Evolutionary conservation across 2,888 invertebrate genomes (phyloP), one percentile per base, ranked within the genome.

Genomic region (Macrosoma leucophasiata): DNA sequence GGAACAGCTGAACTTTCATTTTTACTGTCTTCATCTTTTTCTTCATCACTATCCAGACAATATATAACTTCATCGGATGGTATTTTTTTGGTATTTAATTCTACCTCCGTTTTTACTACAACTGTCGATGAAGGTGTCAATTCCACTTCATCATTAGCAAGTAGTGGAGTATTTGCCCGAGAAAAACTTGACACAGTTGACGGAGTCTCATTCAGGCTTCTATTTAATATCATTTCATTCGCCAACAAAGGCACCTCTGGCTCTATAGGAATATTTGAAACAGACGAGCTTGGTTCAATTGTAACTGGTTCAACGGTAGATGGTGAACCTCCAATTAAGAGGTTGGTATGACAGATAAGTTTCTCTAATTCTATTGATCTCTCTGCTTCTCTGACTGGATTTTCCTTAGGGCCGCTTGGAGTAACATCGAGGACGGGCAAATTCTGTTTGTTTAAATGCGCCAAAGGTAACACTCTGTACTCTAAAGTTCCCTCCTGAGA

Each of bases 11-110:
- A n/a, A n/a, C n/a, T n/a, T n/a, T n/a, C 42, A 13, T 46, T 39
- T 10, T 39, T 43, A 8, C 34, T 45, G 0, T n/a, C n/a, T n/a
- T n/a, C n/a, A n/a, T n/a, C n/a, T n/a, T 49, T 58, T 2, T 81
- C 84, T 1, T 82, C 84, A 14, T 84, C 84, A 32, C 81, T 82
- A 29, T 84, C 82, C 71, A 72, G 8, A 75, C 59, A 0, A 70
- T 45, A 1, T 57, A n/a, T n/a, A n/a, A n/a, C n/a, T n/a, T n/a
- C n/a, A n/a, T n/a, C n/a, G n/a, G n/a, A n/a, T n/a, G n/a, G n/a
- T n/a, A n/a, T n/a, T n/a, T n/a, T n/a, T n/a, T n/a, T n/a, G n/a
- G n/a, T n/a, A n/a, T n/a, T n/a, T n/a, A n/a, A n/a, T n/a, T n/a
- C n/a, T n/a, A n/a, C n/a, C n/a, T n/a, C n/a, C n/a, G n/a, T n/a